Conservation (phyloP, 1,140 invertebrate genomes). For the Diorhabda sublineata region DNA sequence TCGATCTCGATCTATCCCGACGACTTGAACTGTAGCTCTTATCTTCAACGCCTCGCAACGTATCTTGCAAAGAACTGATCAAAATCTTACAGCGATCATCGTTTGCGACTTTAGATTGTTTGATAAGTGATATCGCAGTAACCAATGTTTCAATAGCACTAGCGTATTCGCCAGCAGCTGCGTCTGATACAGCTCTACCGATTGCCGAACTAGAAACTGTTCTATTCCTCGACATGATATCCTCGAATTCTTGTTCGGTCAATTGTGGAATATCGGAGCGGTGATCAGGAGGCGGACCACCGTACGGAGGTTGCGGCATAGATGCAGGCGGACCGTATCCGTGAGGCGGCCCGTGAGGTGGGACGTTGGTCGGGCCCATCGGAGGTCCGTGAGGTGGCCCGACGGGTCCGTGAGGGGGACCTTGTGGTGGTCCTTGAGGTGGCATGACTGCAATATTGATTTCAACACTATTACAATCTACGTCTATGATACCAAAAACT, state of each 20-base stretch:
- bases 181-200: constrained; percentile 93
- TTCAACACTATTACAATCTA: constrained; percentile 4
- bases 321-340: constrained; percentile 55
- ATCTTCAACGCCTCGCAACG: constrained; percentile 92
- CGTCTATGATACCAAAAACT: too few relatives aligned
- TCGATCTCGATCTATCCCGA: constrained; percentile 61
- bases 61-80: constrained; percentile 95
- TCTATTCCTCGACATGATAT: constrained; percentile 95
- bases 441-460: constrained; percentile 43
- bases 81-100: constrained; percentile 98
- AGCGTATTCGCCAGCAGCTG: constrained; percentile 92
- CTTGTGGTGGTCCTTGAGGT: constrained; percentile 55
- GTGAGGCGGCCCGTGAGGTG: constrained; percentile 58
- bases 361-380: constrained; percentile 52
- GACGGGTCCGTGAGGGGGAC: constrained; percentile 58
- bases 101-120: constrained; percentile 95
- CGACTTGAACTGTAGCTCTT: constrained; percentile 83
- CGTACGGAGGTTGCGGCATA: constrained; percentile 41
- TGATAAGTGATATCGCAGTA: constrained; percentile 97
- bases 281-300: constrained; percentile 47
- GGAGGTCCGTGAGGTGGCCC: constrained; percentile 57
- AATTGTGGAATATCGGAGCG: constrained; percentile 64
- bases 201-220: constrained; percentile 97
- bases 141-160: constrained; percentile 98
- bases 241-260: constrained; percentile 94